Conservation (phyloP, 2,888 invertebrate genomes). For the Ophion ellenae region DNA sequence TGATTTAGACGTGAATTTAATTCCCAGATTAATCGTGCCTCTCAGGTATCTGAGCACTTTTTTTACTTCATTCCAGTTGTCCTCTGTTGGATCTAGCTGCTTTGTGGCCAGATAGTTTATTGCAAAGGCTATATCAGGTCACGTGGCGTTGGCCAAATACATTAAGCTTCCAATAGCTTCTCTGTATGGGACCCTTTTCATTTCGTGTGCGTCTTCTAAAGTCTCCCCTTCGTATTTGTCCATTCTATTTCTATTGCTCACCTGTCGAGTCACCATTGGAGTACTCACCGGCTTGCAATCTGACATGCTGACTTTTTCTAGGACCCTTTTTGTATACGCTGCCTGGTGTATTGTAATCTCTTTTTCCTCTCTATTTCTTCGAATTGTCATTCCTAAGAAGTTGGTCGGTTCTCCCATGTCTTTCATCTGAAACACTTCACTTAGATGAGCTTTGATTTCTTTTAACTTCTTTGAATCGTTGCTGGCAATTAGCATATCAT, state of each 20-base stretch:
- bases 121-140: conserved; percentile 50
- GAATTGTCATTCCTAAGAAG: conserved; percentile 67
- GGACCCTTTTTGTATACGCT: conserved; percentile 59
- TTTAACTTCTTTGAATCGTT: conserved; percentile 62
- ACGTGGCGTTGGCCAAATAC: conserved; percentile 62
- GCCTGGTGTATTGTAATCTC: conserved; percentile 60
- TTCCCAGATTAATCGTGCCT: conserved; percentile 37
- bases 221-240: conserved; percentile 2
- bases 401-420: conserved; percentile 66
- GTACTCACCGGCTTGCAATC: conserved; percentile 46
- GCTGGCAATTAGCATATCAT: conserved; percentile 6
- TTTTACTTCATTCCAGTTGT: conserved; percentile 63
- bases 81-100: conserved; percentile 57
- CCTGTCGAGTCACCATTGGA: conserved; percentile 44
- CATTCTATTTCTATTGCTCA: conserved; percentile 23
- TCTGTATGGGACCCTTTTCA: conserved; percentile 48
- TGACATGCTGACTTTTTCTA: conserved; percentile 53
- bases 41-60: conserved; percentile 60
- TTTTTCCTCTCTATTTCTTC: conserved; percentile 59
- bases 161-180: conserved; percentile 69
- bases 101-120: conserved; percentile 47
- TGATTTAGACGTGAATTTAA: conserved; percentile 25
- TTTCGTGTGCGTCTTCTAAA: conserved; percentile 11
- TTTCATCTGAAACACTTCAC: conserved; percentile 67
- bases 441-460: conserved; percentile 62